Percentiles rank a stretch among this genome's conserved stretches.
phyloP scores from a whole-genome alignment of 2,888 invertebrate species.

The Spicauda simplicius region DNA sequence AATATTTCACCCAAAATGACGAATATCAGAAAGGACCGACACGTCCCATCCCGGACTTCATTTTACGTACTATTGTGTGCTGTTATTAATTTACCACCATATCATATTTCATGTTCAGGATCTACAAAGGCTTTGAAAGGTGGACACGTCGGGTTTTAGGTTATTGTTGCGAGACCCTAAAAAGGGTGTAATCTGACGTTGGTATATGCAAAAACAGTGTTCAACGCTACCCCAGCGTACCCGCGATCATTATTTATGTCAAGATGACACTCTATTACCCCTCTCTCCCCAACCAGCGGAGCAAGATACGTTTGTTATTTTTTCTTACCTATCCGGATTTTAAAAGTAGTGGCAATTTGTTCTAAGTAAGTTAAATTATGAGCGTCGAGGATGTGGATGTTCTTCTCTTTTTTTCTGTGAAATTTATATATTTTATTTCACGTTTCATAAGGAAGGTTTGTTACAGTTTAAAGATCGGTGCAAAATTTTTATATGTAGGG shows the following conservation, averaged over 20 bases:
- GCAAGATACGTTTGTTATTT: constrained; percentile 16
- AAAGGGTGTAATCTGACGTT: constrained; percentile 62
- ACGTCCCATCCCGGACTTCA: constrained; percentile 19
- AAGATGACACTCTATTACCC: constrained; percentile 82
- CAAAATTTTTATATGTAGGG: no score
- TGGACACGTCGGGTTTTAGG: constrained; percentile 43
- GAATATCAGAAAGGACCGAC: constrained; percentile 10
- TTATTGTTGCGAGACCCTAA: constrained; percentile 47
- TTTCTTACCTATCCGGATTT: constrained; percentile 34
- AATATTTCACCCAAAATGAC: constrained; percentile 6
- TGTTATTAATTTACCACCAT: constrained; percentile 45
- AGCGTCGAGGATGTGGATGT: not conserved
- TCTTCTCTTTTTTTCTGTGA: no score
- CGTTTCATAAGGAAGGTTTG: no score
- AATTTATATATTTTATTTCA: no score
- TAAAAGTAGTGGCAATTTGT: constrained; percentile 44
- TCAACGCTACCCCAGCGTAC: constrained; percentile 41
- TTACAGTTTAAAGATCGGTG: no score
- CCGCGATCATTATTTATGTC: constrained; percentile 77
- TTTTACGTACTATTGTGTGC: constrained; percentile 19
- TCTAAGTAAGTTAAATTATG: constrained; percentile 39
- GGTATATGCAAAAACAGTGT: constrained; percentile 71
- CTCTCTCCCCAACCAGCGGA: constrained; percentile 26
- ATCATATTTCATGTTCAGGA: constrained; percentile 47
- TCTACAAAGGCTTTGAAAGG: constrained; percentile 45